Conservation (phyloP, 2,888 invertebrate genomes). For the Sarcophaga variegata region DNA sequence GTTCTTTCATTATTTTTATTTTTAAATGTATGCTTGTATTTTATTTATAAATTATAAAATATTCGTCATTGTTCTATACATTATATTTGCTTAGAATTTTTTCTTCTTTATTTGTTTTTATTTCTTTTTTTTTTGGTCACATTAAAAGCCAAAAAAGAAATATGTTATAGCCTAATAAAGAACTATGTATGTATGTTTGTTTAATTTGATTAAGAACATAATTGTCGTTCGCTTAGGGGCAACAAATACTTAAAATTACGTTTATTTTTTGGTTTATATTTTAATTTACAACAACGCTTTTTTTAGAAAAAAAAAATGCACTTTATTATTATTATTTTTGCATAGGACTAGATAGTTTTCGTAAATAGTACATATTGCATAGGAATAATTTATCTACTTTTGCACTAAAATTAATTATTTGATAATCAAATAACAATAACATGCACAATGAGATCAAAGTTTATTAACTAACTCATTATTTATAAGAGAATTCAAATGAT, state of each 20-base stretch:
- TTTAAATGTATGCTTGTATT: neutral
- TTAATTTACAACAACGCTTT: conserved; percentile 34
- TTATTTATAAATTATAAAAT: conserved; percentile 37
- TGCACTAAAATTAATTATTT: conserved; percentile 8
- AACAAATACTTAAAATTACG: conserved; percentile 22
- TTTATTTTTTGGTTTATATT: conserved; percentile 10
- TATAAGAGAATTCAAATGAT: too few species aligned
- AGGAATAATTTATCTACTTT: conserved; percentile 41
- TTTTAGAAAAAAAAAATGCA: conserved; percentile 41
- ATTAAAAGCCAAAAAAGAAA: conserved; percentile 19
- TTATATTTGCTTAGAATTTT: neutral
- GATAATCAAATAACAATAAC: conserved; percentile 7
- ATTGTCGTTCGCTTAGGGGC: conserved; percentile 16
- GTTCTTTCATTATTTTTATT: neutral
- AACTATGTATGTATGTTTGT: neutral
- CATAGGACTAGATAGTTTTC: conserved; percentile 49
- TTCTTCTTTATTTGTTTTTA: neutral
- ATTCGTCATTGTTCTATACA: conserved; percentile 14
- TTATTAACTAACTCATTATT: neutral
- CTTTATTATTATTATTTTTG: conserved; percentile 27
- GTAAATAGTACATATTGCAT: conserved; percentile 41
- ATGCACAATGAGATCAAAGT: neutral
- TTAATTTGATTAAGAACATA: conserved; percentile 41
- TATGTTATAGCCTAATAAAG: neutral
- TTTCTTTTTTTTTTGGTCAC: conserved; percentile 30